Percentiles rank a stretch among this genome's conserved stretches.
Conservation (phyloP, 2,797 vertebrate genomes). For the Meriones psammophilus region DNA sequence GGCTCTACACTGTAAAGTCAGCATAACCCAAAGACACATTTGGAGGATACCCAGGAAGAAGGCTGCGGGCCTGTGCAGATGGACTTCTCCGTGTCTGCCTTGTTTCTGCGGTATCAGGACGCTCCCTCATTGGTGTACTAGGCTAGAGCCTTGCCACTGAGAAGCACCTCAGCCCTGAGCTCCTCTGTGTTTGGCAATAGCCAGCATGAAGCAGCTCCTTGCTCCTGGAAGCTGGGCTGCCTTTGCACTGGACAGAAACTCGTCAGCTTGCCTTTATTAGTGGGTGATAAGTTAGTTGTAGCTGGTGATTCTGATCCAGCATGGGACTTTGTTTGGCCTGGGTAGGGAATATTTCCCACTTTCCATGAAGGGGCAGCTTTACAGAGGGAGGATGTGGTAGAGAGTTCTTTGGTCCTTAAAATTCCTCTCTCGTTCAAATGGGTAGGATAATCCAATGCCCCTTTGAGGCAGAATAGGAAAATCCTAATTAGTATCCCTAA, state of each 20-base stretch:
- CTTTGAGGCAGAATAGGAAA: slow-evolving; percentile 4
- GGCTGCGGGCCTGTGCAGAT: background rate
- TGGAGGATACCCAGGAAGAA: background rate
- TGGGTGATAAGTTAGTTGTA: background rate
- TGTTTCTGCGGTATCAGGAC: background rate
- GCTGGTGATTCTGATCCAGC: background rate
- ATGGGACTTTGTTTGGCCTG: background rate
- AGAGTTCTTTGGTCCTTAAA: slow-evolving; percentile 13
- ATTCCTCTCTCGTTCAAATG: background rate
- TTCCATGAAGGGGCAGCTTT: background rate
- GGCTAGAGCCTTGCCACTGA: background rate
- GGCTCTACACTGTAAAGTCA: background rate
- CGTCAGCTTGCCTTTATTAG: background rate
- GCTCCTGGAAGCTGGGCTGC: background rate
- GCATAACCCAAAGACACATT: background rate
- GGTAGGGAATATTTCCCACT: background rate
- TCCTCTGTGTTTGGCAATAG: background rate
- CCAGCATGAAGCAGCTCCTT: background rate
- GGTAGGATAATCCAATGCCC: background rate
- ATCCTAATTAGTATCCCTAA: background rate
- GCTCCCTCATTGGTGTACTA: background rate
- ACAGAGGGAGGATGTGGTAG: background rate
- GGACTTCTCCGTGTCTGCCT: background rate
- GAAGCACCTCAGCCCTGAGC: background rate
- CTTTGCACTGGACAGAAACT: background rate